A percentile compares a stretch with the other conserved stretches of the same genome.
Conservation (phyloP, 1,140 invertebrate genomes). For the Ceratoteleas bidentatus region DNA sequence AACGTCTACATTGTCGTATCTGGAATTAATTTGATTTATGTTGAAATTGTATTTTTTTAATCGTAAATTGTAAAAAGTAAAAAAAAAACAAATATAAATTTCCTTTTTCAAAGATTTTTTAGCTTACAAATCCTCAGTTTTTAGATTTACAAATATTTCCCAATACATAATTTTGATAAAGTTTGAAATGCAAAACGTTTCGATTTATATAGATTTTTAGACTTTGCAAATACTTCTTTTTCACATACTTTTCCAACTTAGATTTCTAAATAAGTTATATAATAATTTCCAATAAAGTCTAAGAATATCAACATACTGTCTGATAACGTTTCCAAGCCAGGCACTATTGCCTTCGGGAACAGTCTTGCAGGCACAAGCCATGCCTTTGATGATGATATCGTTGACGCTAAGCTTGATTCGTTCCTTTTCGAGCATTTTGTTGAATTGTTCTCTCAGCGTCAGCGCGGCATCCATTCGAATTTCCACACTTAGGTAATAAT, state of each 20-base stretch:
- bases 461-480: constrained; percentile 91
- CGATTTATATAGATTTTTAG: background rate
- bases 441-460: constrained; percentile 85
- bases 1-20: constrained; percentile 95
- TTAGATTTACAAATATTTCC: too few relatives aligned
- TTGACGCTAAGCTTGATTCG: constrained; percentile 95
- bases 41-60: too few relatives aligned
- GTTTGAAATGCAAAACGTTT: too few relatives aligned
- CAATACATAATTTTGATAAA: too few relatives aligned
- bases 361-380: constrained; percentile 94
- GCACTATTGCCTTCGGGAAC: constrained; percentile 97
- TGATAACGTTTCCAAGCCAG: constrained; percentile 97
- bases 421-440: constrained; percentile 90
- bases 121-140: too few relatives aligned
- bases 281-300: background rate
- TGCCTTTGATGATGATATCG: constrained; percentile 98
- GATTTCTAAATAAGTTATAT: background rate
- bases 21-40: constrained; percentile 69
- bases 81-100: too few relatives aligned
- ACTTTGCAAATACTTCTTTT: background rate
- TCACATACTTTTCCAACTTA: too few relatives aligned
- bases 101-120: too few relatives aligned
- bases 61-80: too few relatives aligned
- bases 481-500: constrained; percentile 97
- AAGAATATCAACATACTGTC: constrained; percentile 87